Base-by-base conservation (phyloP, 2,888 invertebrate species). In the Drosophila mettleri region DNA sequence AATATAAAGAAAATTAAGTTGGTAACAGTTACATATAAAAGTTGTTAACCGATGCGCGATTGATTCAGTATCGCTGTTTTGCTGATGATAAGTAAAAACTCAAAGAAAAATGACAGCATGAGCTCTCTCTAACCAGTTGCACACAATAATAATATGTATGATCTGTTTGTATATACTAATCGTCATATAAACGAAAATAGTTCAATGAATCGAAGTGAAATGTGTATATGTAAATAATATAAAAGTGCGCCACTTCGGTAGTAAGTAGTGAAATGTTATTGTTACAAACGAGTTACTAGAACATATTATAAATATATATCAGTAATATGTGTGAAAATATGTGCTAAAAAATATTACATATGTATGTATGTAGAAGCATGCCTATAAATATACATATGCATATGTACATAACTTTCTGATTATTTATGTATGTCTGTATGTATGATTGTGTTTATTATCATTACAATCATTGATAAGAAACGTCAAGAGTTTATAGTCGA, bases 81-180 rank as follows among this genome's bases (percentile, higher is more conserved):
- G 41, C 48, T 48, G 31, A 58, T 24, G 22, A 54, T 16, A 57
- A 39, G 39, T 29, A 22, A 51, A 22, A 67, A 22, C 9, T 14
- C 34, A 48, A 20, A 6, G 14, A 36, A 53, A 33, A 57, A 54
- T 46, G 36, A 66, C 34, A 48, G 45, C 45, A 36, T 58, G 38
- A 39, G 29, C 45, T 22, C 49, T 54, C 34, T 51, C 31, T 54
- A 51, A 76, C 61, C 61, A 76, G 62, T 74, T 76, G 65, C 54
- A 39, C 65, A 49, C 46, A 58, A 69, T 51, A 74, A 61, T 60
- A 63, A 45, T 60, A 45, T 64, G 51, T 58, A 43, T 59, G 29
- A 59, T 55, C 39, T 48, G 53, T 57, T 66, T 43, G 76, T 60
- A 75, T 53, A 60, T 55, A 57, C 27, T 53, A 75, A 46, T 58